These are phyloP conservation scores for Leguminivora glycinivorella DNA, from an alignment of 1,140 invertebrate genomes.

Conservation along the genomic window DNA sequence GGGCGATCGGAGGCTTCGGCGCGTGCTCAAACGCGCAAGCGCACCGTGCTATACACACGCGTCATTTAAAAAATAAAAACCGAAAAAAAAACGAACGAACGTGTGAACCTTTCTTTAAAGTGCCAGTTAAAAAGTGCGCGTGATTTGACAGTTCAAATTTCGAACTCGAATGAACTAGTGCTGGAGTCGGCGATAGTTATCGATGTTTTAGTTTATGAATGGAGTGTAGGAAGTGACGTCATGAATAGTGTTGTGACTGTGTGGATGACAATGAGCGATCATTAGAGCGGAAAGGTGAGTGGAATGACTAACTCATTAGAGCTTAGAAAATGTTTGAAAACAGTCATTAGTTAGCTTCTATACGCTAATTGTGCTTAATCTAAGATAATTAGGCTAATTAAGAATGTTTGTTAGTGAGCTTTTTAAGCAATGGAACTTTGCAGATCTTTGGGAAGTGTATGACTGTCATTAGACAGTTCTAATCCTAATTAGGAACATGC, in stretches of 20 bases:
- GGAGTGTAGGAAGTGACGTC: constrained; percentile 75
- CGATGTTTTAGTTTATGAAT: constrained; percentile 69
- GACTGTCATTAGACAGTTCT: background rate
- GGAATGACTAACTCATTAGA: constrained; percentile 50
- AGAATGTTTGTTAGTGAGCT: constrained; percentile 15
- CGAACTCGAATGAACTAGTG: constrained; percentile 46
- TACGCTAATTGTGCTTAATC: constrained; percentile 19
- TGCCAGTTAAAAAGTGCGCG: constrained; percentile 38
- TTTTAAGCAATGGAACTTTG: constrained; percentile 10
- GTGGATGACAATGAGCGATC: constrained; percentile 70
- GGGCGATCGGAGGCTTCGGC: constrained; percentile 68
- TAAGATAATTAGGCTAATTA: constrained; percentile 17
- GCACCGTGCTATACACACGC: constrained; percentile 65
- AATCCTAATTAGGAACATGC: constrained; percentile 1
- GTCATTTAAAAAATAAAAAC: constrained; percentile 51
- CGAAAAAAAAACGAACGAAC: constrained; percentile 43
- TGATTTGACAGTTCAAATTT: constrained; percentile 36
- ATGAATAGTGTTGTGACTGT: constrained; percentile 73
- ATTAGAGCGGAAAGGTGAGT: constrained; percentile 76
- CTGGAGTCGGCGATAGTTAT: constrained; percentile 41
- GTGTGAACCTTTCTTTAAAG: constrained; percentile 41
- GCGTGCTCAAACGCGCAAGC: constrained; percentile 66
- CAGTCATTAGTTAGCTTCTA: constrained; percentile 16
- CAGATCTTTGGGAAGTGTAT: constrained; percentile 1
- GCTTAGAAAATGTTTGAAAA: constrained; percentile 47